Evolutionary conservation across 2,888 invertebrate genomes (phyloP).

Genomic region (Baccha elongata): DNA sequence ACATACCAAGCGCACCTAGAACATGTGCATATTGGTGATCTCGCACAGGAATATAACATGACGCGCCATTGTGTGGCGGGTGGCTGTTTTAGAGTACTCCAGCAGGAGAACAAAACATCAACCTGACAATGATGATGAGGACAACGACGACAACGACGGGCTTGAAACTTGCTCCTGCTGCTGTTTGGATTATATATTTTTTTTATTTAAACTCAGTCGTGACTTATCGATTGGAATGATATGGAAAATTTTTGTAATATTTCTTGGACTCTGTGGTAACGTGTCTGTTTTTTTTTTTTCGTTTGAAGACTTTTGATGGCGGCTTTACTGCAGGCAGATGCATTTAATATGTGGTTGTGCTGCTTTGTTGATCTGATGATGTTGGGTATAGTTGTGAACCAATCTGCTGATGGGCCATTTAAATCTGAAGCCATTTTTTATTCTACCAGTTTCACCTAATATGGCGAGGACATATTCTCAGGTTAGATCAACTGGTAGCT

Average conservation of each 20-base stretch:
- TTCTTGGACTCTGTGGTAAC: conserved; percentile 72
- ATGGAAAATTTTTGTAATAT: conserved; percentile 82
- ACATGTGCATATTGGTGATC: conserved; percentile 68
- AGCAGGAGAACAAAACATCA: conserved; percentile 63
- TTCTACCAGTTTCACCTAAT: conserved; percentile 44
- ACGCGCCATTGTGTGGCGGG: conserved; percentile 73
- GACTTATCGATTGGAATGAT: conserved; percentile 82
- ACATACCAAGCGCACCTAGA: conserved; percentile 38
- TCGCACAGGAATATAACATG: conserved; percentile 60
- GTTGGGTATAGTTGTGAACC: conserved; percentile 31
- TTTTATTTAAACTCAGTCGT: conserved; percentile 77
- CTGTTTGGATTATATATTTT: conserved; percentile 42
- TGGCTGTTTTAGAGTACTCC: conserved; percentile 46
- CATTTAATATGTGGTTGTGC: conserved; percentile 21
- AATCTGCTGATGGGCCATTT: conserved; percentile 61
- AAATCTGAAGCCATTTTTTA: conserved; percentile 37
- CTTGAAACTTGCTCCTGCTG: conserved; percentile 53
- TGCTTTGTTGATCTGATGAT: conserved; percentile 40
- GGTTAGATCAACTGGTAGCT: conserved; percentile 44
- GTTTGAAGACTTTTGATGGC: conserved; percentile 44
- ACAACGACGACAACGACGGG: conserved; percentile 28
- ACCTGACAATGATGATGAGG: conserved; percentile 55
- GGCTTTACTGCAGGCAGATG: conserved; percentile 37
- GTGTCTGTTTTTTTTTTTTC: not conserved
- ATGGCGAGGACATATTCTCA: conserved; percentile 49